Evolutionary conservation across 2,888 invertebrate species (phyloP).

Genomic region (Drosophila meridionalis): DNA sequence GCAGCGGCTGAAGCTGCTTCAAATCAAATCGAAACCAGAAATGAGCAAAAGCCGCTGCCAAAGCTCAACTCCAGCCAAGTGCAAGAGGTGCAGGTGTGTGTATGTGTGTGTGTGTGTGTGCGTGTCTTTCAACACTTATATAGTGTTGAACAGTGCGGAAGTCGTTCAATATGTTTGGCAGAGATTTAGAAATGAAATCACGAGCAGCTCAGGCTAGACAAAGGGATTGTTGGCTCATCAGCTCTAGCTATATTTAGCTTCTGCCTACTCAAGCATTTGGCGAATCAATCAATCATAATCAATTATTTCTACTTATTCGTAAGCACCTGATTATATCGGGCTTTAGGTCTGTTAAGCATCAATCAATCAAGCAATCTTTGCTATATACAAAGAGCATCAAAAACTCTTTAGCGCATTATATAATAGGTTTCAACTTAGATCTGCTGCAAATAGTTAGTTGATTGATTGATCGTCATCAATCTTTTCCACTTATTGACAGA

Average conservation of each 20-base stretch:
- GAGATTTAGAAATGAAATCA: conserved; percentile 9
- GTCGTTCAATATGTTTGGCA: conserved; percentile 8
- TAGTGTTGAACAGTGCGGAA: conserved; percentile 5
- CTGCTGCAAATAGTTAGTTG: background rate
- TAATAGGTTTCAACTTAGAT: background rate
- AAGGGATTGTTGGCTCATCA: background rate
- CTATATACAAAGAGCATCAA: background rate
- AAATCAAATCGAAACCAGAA: conserved; percentile 51
- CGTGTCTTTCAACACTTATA: conserved; percentile 11
- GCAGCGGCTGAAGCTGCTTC: background rate
- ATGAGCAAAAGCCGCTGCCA: conserved; percentile 15
- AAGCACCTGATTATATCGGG: background rate
- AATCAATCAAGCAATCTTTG: background rate
- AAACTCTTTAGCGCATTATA: background rate
- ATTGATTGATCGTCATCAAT: background rate
- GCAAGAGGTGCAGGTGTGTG: conserved; percentile 2
- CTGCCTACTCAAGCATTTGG: background rate
- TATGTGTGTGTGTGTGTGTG: conserved; percentile 1
- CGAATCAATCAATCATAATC: background rate
- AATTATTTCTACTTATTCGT: background rate
- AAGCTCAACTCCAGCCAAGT: conserved; percentile 13
- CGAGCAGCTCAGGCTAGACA: background rate
- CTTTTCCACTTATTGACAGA: background rate
- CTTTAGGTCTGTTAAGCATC: background rate
- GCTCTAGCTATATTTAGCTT: background rate